These are phyloP conservation scores for Bimastos eiseni DNA, from an alignment of 2,888 invertebrate species.

Conservation along the genomic window DNA sequence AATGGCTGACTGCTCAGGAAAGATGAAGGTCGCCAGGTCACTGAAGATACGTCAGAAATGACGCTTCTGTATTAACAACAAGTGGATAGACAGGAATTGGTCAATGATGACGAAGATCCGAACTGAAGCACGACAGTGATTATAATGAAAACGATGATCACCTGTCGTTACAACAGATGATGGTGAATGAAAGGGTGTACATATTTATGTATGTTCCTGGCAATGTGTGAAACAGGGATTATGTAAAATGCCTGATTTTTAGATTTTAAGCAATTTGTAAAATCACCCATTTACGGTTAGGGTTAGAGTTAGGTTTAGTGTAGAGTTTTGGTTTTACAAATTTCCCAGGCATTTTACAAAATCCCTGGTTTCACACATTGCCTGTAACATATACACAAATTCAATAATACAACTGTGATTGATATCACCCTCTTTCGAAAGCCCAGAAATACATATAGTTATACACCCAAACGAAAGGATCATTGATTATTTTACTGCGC, in stretches of 20 bases:
- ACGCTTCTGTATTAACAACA: neutral
- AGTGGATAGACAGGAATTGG: neutral
- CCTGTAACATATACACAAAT: neutral
- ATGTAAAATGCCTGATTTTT: too few relatives aligned
- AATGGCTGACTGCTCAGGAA: neutral
- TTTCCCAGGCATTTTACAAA: too few relatives aligned
- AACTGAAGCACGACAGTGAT: neutral
- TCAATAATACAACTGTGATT: neutral
- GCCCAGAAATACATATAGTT: neutral
- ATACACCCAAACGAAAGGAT: too few relatives aligned
- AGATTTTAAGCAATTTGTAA: too few relatives aligned
- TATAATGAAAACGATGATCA: neutral
- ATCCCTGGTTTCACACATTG: too few relatives aligned
- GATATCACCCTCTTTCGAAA: neutral
- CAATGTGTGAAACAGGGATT: too few relatives aligned
- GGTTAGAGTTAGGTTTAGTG: too few relatives aligned
- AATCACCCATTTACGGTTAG: too few relatives aligned
- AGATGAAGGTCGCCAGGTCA: neutral
- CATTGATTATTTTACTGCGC: too few relatives aligned
- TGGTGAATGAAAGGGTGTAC: neutral
- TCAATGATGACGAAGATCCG: neutral
- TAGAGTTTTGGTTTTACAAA: too few relatives aligned
- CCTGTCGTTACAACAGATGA: neutral
- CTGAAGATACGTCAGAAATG: neutral
- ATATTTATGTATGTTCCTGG: too few relatives aligned